A percentile compares a stretch with the other conserved stretches of the same genome.
Evolutionary conservation across 2,113 vertebrate species (phyloP).

Genomic region (Stigmatopora argus): DNA sequence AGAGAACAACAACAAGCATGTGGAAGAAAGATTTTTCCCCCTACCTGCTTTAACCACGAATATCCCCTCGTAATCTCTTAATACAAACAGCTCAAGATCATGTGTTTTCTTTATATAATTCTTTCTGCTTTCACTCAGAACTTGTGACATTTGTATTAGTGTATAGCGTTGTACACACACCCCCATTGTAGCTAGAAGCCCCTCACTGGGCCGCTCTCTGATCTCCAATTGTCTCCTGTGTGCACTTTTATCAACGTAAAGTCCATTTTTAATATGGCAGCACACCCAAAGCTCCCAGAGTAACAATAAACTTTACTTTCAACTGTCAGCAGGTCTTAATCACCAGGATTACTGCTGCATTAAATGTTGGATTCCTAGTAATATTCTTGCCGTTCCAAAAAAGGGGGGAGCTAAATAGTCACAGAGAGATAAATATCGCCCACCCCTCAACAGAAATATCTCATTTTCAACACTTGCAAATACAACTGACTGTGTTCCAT

Average conservation of each 20-base stretch:
- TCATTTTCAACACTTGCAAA: conserved; percentile 76
- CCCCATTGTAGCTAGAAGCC: conserved; percentile 48
- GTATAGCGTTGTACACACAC: conserved; percentile 34
- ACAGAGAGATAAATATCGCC: conserved; percentile 61
- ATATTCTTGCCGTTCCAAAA: conserved; percentile 76
- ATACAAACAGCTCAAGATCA: conserved; percentile 5
- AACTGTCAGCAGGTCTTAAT: conserved; percentile 85
- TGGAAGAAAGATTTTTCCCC: neutral
- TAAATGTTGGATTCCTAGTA: conserved; percentile 77
- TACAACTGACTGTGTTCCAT: conserved; percentile 56
- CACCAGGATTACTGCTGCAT: conserved; percentile 79
- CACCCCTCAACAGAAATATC: conserved; percentile 58
- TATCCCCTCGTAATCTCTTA: neutral
- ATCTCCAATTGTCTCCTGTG: conserved; percentile 52
- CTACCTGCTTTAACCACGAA: neutral
- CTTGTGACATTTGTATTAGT: conserved; percentile 11
- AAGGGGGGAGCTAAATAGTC: conserved; percentile 59
- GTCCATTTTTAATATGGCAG: conserved; percentile 66
- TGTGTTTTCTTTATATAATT: neutral
- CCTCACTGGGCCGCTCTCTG: conserved; percentile 54
- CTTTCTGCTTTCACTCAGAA: conserved; percentile 4
- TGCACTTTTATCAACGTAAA: conserved; percentile 57
- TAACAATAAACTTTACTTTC: conserved; percentile 77
- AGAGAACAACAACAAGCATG: neutral
- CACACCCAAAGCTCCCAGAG: conserved; percentile 61